Evolutionary conservation across 2,888 invertebrate genomes (phyloP), one percentile per base, ranked within the genome.

Genomic region (Tenthredo livida): DNA sequence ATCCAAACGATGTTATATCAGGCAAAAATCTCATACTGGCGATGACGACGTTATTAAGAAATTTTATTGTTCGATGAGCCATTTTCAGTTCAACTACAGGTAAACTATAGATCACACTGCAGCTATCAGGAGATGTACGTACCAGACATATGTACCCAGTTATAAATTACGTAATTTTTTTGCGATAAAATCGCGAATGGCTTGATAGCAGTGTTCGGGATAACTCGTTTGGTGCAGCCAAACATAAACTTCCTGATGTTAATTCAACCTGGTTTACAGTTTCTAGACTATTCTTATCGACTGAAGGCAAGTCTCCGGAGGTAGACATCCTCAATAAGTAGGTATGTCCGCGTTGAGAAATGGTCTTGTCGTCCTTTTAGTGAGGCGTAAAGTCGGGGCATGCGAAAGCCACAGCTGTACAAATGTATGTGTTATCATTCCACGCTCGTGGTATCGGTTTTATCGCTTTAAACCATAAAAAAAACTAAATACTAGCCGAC

Each of bases 211-310:
- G 50, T 50, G 6, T 17, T 25, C 75, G 7, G 25, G 7, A 37
- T 40, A 50, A 29, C 15, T 29, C 15, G 29, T 21, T 15, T 15
- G 6, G 17, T 77, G 17, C 43, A 43, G 43, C 29, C 47, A 33
- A 77, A 33, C 77, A 29, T 77, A 17, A 77, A 54, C 29, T 50
- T 77, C 33, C 47, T 50, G 50, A 9, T 54, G 7, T 50, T 47
- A 54, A 15, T 40, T 50, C 1, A 29, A 7, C 17, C 17, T 54
- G 77, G 29, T 77, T 21, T 77, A 77, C 43, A 21, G 21, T 77
- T 77, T 54, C 15, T 15, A 7, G 2, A 50, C 54, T 77, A 77
- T 77, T 77, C 50, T 77, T 77, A 77, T 77, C 77, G 10, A 47
- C 54, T 54, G 77, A 33, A 77, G 47, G 47, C 54, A 33, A 54